These are phyloP conservation scores for Panorpa germanica DNA, from an alignment of 2,888 invertebrate species.

Conservation along the genomic window DNA sequence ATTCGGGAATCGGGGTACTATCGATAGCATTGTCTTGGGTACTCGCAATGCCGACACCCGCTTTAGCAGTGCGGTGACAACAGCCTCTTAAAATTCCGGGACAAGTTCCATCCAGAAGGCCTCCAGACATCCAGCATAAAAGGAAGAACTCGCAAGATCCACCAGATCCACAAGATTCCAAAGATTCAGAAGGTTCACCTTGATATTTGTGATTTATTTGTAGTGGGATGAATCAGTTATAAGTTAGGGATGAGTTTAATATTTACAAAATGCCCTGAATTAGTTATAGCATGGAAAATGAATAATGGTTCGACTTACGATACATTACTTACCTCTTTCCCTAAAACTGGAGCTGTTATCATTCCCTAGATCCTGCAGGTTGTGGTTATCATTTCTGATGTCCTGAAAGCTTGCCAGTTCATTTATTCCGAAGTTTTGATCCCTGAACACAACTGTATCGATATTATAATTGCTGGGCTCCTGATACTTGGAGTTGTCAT, in stretches of 20 bases:
- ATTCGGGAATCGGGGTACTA: constrained; percentile 33
- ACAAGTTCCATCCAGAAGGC: constrained; percentile 69
- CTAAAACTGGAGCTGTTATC: constrained; percentile 31
- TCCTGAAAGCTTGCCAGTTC: constrained; percentile 31
- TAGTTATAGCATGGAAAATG: too few species aligned
- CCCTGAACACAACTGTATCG: constrained; percentile 34
- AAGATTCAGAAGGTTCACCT: constrained; percentile 10
- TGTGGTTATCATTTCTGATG: constrained; percentile 33
- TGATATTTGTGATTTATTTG: too few species aligned
- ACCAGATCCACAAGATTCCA: constrained; percentile 50
- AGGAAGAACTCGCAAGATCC: constrained; percentile 81
- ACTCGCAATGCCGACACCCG: constrained; percentile 39
- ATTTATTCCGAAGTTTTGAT: constrained; percentile 37
- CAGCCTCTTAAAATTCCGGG: constrained; percentile 68
- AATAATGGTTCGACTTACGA: too few species aligned
- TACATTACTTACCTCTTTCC: constrained; percentile 41
- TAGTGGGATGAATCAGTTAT: too few species aligned
- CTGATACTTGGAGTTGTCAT: too few species aligned
- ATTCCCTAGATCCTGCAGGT: constrained; percentile 39
- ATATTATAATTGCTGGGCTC: constrained; percentile 16
- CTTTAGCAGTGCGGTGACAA: constrained; percentile 61
- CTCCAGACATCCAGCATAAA: constrained; percentile 80
- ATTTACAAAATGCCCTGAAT: too few species aligned
- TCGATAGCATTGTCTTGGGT: constrained; percentile 37
- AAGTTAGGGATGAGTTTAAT: too few species aligned